Evolutionary conservation across 2,113 vertebrate genomes (phyloP), one percentile per base, ranked within the genome.

Genomic region (Thermophis baileyi): DNA sequence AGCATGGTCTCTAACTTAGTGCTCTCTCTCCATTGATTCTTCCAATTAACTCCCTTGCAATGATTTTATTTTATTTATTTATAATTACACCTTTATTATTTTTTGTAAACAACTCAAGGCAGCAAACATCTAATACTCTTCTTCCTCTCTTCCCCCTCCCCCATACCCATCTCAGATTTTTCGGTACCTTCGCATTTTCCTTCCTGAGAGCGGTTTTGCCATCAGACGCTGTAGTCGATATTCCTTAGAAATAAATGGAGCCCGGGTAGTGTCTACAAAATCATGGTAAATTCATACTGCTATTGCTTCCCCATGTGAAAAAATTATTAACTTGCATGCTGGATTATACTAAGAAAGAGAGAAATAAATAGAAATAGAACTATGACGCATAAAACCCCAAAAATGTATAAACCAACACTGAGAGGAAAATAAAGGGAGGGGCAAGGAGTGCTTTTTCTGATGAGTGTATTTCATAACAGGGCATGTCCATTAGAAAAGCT

Each of bases 211-310:
- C 1, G 99, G 99, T 35, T 98, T 99, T 93, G 96, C 97, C 93
- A 99, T 99, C 51, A 97, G 98, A 92, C 97, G 98, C 60, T 99
- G 98, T 92, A 98, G 98, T 93, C 97, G 99, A 92, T 99, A 99
- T 95, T 99, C 99, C 35, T 98, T 98, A 87, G 99, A 99, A 97
- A 99, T 98, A 27, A 99, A 99, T 0, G 99, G 99, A 88, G 99
- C 98, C 87, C 99, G 98, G 98, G 98, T 99, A 3, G 98, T 98
- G 30, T 97, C 98, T 1, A 98, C 98, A 0, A 97, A 98, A 20
- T 97, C 98, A 53, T 99, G 99, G 99, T 99, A 97, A 91, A 97
- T 40, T 92, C 22, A 35, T 89, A 47, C 4, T 86, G n/a, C 0
- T 54, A n/a, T 50, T 14, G 20, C 30, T 35, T 14, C 9, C 40